Evolutionary conservation across 53 echinoderm and acorn worm species (phyloP), one percentile per base, ranked within the genome.

Genomic region (Echinarachnius parma): DNA sequence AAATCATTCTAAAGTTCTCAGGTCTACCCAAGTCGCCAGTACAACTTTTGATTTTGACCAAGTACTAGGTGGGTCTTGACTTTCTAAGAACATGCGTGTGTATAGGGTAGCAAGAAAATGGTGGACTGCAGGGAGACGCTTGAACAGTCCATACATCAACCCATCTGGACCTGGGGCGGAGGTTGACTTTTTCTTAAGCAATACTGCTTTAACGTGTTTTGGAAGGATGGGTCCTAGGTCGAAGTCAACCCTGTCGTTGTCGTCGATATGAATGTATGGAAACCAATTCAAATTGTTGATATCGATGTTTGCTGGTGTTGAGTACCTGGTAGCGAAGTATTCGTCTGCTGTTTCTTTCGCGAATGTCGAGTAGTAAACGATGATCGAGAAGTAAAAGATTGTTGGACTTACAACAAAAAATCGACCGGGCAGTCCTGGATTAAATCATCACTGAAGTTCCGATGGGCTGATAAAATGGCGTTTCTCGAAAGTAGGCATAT

Each of bases 1-100:
- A 44, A 2, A 79, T 67, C 60, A 79, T 79, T 36, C 63, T 27
- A 42, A 77, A 77, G 33, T 77, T 77, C 25, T 36, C 53, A 21
- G 79, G 79, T 46, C 31, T n/a, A 4, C 13, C 8, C 13, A 68
- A 47, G n/a, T 67, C 67, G 1, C 79, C 59, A 1, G 53, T 5
- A 48, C 22, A 3, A 79, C 68, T 2, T 34, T 39, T 27, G 67
- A 79, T 26, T 55, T 11, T 28, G 79, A 79, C 79, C 79, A 79
- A 2, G 23, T 27, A 7, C 53, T 37, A 11, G 66, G 58, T 13
- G 63, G 55, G 57, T 57, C 52, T 16, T 19, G 11, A 19, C 10
- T 11, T 50, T 50, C 10, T 19, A 68, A 34, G 30, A 68, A 28
- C 16, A 48, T 68, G 31, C 28, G n/a, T n/a, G n/a, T 68, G n/a